A percentile compares a stretch with the other conserved stretches of the same genome.
Conservation (phyloP, 2,797 vertebrate genomes). For the Paguma larvata region DNA sequence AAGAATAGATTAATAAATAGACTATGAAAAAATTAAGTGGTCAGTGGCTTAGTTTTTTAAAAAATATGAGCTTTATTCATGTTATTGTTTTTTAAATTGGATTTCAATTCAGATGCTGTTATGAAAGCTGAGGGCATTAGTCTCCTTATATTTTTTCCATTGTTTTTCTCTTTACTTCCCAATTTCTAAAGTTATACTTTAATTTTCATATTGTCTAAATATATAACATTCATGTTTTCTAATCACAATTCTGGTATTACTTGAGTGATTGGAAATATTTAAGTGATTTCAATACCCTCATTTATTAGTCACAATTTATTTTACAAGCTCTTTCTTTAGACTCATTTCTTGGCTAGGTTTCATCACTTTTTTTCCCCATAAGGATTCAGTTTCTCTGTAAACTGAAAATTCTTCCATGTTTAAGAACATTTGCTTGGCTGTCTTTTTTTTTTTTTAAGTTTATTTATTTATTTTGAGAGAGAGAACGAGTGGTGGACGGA, state of each 20-base stretch:
- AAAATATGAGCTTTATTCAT: background rate
- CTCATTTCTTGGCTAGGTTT: background rate
- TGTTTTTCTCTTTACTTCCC: background rate
- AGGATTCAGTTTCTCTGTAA: background rate
- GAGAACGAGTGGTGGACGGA: no score
- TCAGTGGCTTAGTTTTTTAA: background rate
- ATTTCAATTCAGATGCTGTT: background rate
- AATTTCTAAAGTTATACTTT: background rate
- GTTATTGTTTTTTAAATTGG: background rate
- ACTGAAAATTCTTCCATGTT: background rate
- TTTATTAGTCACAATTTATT: background rate
- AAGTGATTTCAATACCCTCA: background rate
- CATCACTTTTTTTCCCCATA: background rate
- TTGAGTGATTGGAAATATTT: background rate
- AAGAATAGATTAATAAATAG: background rate
- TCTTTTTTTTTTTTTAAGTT: background rate
- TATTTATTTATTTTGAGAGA: no score
- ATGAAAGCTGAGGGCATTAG: background rate
- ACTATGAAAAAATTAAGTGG: background rate
- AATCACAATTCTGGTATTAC: background rate
- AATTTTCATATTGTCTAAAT: background rate
- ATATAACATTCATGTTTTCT: background rate
- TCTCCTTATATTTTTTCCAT: background rate
- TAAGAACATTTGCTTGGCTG: background rate
- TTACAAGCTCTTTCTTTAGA: background rate